These are phyloP conservation scores for Papilio gigon DNA, from an alignment of 2,888 invertebrate species.

Conservation along the genomic window DNA sequence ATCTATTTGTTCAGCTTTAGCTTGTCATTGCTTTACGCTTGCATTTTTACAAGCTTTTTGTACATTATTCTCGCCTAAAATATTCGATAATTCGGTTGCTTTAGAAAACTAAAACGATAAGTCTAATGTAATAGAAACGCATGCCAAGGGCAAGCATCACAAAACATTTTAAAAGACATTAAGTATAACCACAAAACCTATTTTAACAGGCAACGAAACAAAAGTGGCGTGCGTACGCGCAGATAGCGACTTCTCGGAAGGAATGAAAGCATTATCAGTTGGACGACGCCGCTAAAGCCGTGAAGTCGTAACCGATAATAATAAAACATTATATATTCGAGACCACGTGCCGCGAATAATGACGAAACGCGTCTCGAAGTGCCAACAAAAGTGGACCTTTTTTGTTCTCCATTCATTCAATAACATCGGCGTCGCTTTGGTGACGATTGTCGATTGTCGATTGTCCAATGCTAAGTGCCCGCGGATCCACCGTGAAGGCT, in stretches of 20 bases:
- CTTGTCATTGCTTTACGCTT: neutral
- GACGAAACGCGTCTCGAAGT: conserved; percentile 67
- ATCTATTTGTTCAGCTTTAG: no score
- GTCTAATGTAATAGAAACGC: conserved; percentile 2
- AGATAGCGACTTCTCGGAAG: conserved; percentile 78
- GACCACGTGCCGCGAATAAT: conserved; percentile 78
- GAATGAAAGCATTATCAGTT: conserved; percentile 78
- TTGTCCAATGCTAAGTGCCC: conserved; percentile 50
- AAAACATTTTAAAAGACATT: conserved; percentile 1
- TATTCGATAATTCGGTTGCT: neutral
- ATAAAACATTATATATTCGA: conserved; percentile 81
- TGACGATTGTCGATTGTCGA: conserved; percentile 48
- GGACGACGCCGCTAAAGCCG: conserved; percentile 69
- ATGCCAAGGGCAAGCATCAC: neutral
- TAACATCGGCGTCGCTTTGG: conserved; percentile 68
- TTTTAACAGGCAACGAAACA: conserved; percentile 15
- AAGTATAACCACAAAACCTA: conserved; percentile 26
- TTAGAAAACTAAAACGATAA: neutral
- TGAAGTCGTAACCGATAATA: conserved; percentile 78
- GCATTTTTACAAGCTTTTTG: neutral
- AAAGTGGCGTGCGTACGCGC: conserved; percentile 43
- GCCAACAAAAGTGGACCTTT: conserved; percentile 73
- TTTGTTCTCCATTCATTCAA: conserved; percentile 63
- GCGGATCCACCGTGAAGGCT: conserved; percentile 37
- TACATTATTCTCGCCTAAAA: neutral